Percentiles rank a stretch among this genome's conserved stretches.
Conservation (phyloP, 2,888 invertebrate genomes). For the Antitype chi region DNA sequence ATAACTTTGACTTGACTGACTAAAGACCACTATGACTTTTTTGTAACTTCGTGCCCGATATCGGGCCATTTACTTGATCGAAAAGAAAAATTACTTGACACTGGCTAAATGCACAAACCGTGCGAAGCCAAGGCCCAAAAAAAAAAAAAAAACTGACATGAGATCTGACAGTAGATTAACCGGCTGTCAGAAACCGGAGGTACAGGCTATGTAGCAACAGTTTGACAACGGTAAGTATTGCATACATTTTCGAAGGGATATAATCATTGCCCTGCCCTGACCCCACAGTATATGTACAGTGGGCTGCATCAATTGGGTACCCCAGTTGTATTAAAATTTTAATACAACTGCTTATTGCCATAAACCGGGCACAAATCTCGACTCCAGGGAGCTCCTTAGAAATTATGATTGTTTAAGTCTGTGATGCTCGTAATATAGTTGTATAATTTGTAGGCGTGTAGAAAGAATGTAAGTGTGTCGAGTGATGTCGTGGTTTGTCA, state of each 20-base stretch:
- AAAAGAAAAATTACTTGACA: too few species aligned
- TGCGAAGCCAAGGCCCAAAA: too few species aligned
- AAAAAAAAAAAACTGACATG: conserved; percentile 3
- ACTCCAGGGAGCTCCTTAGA: background rate
- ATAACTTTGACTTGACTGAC: too few species aligned
- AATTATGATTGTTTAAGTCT: conserved; percentile 13
- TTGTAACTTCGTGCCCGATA: too few species aligned
- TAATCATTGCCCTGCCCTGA: too few species aligned
- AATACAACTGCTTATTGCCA: too few species aligned
- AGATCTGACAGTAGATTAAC: conserved; percentile 28
- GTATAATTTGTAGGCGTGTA: conserved; percentile 21
- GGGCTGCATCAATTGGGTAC: too few species aligned
- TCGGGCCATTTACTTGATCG: too few species aligned
- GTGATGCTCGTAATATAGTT: conserved; percentile 9
- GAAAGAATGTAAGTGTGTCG: conserved; percentile 64
- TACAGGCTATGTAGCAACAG: conserved; percentile 1
- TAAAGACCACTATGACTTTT: too few species aligned
- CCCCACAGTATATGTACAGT: too few species aligned
- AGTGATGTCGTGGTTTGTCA: conserved; percentile 75
- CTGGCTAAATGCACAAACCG: too few species aligned
- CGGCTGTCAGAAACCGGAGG: conserved; percentile 15
- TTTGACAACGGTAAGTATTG: background rate
- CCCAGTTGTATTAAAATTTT: too few species aligned
- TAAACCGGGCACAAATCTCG: background rate
- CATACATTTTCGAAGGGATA: background rate